A percentile compares a stretch with the other conserved stretches of the same genome.
phyloP scores from a whole-genome alignment of 2,113 vertebrate species.

The Eretmochelys imbricata region DNA sequence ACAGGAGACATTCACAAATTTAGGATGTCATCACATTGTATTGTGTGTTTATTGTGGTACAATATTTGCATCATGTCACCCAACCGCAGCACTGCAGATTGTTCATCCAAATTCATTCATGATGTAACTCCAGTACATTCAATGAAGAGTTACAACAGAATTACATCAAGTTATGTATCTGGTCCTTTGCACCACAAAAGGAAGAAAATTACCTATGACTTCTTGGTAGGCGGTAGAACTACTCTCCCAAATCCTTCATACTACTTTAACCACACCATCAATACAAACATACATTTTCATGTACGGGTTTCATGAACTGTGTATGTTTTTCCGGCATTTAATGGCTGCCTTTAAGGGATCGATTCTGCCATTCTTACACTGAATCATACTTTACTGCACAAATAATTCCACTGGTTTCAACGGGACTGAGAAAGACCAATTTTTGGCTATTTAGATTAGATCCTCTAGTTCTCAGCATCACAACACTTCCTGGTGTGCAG shows the following conservation, averaged over 20 bases:
- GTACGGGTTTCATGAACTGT: neutral
- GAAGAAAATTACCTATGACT: neutral
- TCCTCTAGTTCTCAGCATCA: neutral
- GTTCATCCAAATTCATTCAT: neutral
- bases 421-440: neutral
- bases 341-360: neutral
- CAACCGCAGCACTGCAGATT: neutral
- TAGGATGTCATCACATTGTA: neutral
- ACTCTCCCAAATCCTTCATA: neutral
- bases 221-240: neutral
- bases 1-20: neutral
- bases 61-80: neutral
- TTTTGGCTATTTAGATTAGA: neutral
- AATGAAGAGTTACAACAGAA: neutral
- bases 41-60: neutral
- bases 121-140: neutral
- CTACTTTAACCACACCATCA: neutral
- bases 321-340: neutral
- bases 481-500: neutral
- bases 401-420: neutral
- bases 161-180: neutral
- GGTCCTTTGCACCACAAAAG: neutral
- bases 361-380: neutral
- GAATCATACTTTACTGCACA: neutral
- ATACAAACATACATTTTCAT: neutral